Percentiles rank a stretch among this genome's conserved stretches.
These are phyloP conservation scores for Pelosia muscerda DNA, from an alignment of 2,888 invertebrate genomes.

Conservation along the genomic window DNA sequence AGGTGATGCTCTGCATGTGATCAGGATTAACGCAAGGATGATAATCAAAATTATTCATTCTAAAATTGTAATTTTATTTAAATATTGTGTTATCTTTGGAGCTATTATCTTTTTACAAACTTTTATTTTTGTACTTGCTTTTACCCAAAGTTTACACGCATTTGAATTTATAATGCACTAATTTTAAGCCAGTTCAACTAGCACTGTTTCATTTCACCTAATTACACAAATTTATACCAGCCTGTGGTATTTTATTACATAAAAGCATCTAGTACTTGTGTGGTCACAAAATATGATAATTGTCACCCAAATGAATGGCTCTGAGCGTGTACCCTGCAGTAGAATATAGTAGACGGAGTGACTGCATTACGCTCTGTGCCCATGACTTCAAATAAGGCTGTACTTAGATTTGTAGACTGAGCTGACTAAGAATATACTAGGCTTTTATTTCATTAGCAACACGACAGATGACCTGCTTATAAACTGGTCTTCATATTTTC, in stretches of 20 bases:
- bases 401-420: conserved; percentile 1
- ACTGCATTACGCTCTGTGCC: conserved; percentile 22
- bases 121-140: not conserved
- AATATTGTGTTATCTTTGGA: no score
- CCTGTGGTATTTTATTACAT: conserved; percentile 28
- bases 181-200: not conserved
- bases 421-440: not conserved
- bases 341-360: conserved; percentile 13
- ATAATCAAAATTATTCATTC: no score
- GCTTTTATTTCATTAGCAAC: not conserved
- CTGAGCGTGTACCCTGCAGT: conserved; percentile 22
- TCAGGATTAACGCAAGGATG: no score
- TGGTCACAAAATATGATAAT: conserved; percentile 42
- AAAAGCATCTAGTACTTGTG: conserved; percentile 31
- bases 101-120: no score
- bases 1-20: no score
- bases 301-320: conserved; percentile 35
- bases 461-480: not conserved
- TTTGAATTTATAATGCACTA: not conserved
- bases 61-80: no score
- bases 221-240: conserved; percentile 1
- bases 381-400: conserved; percentile 20
- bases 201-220: not conserved
- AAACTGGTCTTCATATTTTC: no score
- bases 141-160: not conserved